Evolutionary conservation across 2,888 invertebrate genomes (phyloP), one percentile per base, ranked within the genome.

Genomic region (Gibbula magus): DNA sequence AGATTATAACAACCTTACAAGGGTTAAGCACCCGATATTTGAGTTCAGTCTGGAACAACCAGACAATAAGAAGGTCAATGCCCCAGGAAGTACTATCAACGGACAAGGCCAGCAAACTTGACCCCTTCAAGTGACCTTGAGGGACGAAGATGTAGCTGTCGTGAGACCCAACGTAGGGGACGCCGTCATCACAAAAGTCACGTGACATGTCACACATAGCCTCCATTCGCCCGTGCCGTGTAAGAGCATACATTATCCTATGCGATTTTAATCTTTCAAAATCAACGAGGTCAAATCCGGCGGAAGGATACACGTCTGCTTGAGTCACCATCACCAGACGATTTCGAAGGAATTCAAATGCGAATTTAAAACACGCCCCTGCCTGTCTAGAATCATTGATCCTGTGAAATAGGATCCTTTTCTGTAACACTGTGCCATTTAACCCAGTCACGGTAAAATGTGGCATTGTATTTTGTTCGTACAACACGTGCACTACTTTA

Each of bases 61-160:
- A 79, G 10, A 45, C 54, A 16, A 75, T 79, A 5, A 79, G 39
- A 35, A 56, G 39, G 32, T 79, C 79, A 29, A 79, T 51, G 32
- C 79, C 79, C 74, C 75, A 79, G 7, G 73, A 29, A 16, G 39
- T 56, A 18, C 25, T 29, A 8, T 74, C 70, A 16, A 25, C n/a
- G 39, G 73, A n/a, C 25, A 79, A 39, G 7, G 35, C 29, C 5
- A 25, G 8, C 4, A 22, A 16, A 7, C 29, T 35, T 13, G 32
- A 22, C 7, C n/a, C n/a, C 8, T 53, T n/a, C 16, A 79, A n/a
- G 18, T 13, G 5, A 53, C 73, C 74, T 5, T 35, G 25, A 4
- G 75, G 79, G 18, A 79, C 79, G 54, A 79, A 79, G 16, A 79
- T 35, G 56, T 79, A 79, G 16, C 74, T 70, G 56, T 79, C 79